phyloP scores from a whole-genome alignment of 2,797 vertebrate species.

The Rhynchonycteris naso region DNA sequence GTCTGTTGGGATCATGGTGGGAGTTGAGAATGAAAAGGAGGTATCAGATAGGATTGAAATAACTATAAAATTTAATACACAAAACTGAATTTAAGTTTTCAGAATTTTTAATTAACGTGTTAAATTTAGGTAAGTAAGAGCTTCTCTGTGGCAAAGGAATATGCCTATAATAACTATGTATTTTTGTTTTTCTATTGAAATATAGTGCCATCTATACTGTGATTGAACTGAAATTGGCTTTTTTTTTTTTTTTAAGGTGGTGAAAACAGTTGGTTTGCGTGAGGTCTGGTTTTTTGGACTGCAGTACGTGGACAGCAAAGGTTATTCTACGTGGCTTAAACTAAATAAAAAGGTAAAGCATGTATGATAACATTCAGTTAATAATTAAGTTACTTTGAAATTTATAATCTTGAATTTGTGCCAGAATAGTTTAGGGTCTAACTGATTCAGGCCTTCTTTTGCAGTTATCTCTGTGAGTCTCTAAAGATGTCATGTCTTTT shows the following conservation, averaged over 20 bases:
- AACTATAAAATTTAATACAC: background rate
- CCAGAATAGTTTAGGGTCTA: background rate
- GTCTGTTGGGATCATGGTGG: background rate
- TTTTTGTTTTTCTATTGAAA: background rate
- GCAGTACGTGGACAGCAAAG: slow-evolving; percentile 98
- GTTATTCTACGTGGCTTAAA: slow-evolving; percentile 97
- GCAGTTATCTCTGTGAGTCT: background rate
- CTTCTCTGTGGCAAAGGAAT: background rate
- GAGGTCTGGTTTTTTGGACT: slow-evolving; percentile 99
- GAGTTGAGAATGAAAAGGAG: slow-evolving; percentile 2
- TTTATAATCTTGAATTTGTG: background rate
- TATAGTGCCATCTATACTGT: slow-evolving; percentile 6
- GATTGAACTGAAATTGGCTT: slow-evolving; percentile 42
- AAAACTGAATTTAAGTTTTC: slow-evolving; percentile 25
- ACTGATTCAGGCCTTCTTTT: background rate
- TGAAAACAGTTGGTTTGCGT: slow-evolving; percentile 97
- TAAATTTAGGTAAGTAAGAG: slow-evolving; percentile 23
- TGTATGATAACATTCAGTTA: background rate
- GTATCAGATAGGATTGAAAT: slow-evolving; percentile 41
- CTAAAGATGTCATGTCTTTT: background rate
- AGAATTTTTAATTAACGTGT: background rate
- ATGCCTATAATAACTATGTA: background rate
- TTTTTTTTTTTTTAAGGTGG: slow-evolving; percentile 89
- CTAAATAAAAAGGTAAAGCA: slow-evolving; percentile 97
- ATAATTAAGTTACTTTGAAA: background rate